Base-by-base conservation (phyloP, 2,113 vertebrate species). In the Microcebus lehilahytsara region DNA sequence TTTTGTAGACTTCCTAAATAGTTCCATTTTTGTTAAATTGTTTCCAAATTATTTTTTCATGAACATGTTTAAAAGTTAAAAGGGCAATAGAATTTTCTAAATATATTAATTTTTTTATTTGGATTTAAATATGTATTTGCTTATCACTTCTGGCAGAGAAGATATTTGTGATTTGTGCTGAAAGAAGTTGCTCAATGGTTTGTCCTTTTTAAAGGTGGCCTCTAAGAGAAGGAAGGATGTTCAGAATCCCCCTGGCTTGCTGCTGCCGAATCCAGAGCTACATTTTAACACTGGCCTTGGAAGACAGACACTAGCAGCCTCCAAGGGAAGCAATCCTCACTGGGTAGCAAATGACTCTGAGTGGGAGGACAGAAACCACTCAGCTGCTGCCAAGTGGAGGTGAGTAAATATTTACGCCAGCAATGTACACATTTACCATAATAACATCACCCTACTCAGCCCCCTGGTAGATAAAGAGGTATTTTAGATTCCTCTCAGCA, bases 371-470 rank as follows among this genome's bases (percentile, higher is more conserved):
- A 93, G 81, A 58, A 86, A 86, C n/a, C 34, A 6, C 49, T 49
- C 74, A 86, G 77, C n/a, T 88, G 74, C 77, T 96, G 95, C 87
- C 89, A 84, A 71, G 62, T 32, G 60, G 86, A 87, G 75, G 49
- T 58, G 34, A 96, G 71, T 60, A 95, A 87, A 95, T 42, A 74
- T 85, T 87, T 89, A 71, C 34, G 3, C 58, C 53, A 62, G 79
- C 86, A 89, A 80, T 32, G 25, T 66, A 51, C n/a, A 30, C 9
- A 7, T 12, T 69, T 42, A 32, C 62, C 58, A 53, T 9, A 62
- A 30, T 27, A 51, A 49, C 42, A 64, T 51, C n/a, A 19, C 13
- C 3, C 30, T 2, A 32, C 53, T 77, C 42, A 4, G 32, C 79
- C 5, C 34, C 32, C 71, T 19, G 34, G 53, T 27, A 78, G 53